Base-by-base conservation (phyloP, 2,113 vertebrate genomes). In the Rhinolophus ferrumequinum region DNA sequence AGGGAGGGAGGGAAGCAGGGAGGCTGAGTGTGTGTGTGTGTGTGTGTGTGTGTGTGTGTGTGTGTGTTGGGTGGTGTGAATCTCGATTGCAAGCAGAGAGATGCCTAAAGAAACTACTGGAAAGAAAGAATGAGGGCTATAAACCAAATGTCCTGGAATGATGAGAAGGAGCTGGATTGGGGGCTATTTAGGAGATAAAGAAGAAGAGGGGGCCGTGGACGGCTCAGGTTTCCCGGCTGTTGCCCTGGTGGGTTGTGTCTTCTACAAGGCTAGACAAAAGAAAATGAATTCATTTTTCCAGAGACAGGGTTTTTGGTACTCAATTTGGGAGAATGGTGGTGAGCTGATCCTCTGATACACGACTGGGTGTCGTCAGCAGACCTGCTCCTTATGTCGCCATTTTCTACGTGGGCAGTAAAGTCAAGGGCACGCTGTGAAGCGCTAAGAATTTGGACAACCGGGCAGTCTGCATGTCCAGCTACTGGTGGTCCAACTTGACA, bases 281-380 rank as follows among this genome's bases (percentile, higher is more conserved):
- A 1, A 6, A 22, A 14, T 10, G 0, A 7, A 30, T 24, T 24
- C 87, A 6, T 1, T 18, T 47, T 58, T 5, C 58, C 35, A 21
- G 95, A 33, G 95, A 33, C 33, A 4, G 77, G 19, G 19, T 8
- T 22, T 70, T 15, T 4, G 21, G 70, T 13, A 3, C 30, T 28
- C 8, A 19, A 5, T 0, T 18, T 3, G 30, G 64, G 35, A n/a
- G 10, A 30, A 13, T 5, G 1, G 2, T 3, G 5, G 24, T 1
- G 0, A 4, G 28, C 50, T 19, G 1, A 5, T 0, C 5, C 11
- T 4, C 41, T 3, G 26, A 5, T 2, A 4, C 1, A 4, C 30
- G 60, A 1, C 22, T 0, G 14, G 38, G 11, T 1, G 19, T 13
- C 0, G 1, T 2, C 35, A 30, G 44, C 24, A 8, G 18, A 19